Evolutionary conservation across 92 coral and sea anemone genomes (phyloP).

Genomic region (Siderastrea radians): DNA sequence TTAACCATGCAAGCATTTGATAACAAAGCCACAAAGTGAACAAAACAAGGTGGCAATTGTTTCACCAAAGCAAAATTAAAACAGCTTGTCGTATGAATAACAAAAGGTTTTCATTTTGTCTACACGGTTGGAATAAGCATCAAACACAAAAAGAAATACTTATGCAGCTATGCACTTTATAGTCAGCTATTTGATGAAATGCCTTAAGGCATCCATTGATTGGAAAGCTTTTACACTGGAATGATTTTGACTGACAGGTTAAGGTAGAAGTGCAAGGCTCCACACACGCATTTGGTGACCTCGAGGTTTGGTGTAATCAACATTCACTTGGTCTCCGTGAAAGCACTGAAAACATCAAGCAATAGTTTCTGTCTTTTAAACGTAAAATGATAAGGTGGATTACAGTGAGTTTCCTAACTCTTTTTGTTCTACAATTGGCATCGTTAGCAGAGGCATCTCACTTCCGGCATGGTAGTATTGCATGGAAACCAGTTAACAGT

Average conservation of each 20-base stretch:
- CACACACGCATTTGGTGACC: neutral
- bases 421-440: neutral
- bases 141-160: too few relatives aligned
- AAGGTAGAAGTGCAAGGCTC: neutral
- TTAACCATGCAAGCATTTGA: too few relatives aligned
- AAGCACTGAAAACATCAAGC: neutral
- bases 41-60: too few relatives aligned
- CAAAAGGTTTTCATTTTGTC: too few relatives aligned
- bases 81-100: too few relatives aligned
- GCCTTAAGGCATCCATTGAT: too few relatives aligned
- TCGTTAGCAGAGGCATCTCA: neutral
- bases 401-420: neutral
- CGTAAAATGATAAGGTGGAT: neutral
- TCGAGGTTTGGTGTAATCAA: neutral
- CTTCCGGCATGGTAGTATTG: neutral
- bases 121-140: too few relatives aligned
- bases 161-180: neutral
- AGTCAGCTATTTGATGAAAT: neutral
- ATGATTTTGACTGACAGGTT: neutral
- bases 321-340: neutral
- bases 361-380: neutral
- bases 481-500: neutral
- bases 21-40: too few relatives aligned
- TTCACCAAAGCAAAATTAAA: too few relatives aligned
- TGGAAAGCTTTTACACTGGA: too few relatives aligned